phyloP scores from a whole-genome alignment of 2,888 invertebrate species.

The Agriopis marginaria region DNA sequence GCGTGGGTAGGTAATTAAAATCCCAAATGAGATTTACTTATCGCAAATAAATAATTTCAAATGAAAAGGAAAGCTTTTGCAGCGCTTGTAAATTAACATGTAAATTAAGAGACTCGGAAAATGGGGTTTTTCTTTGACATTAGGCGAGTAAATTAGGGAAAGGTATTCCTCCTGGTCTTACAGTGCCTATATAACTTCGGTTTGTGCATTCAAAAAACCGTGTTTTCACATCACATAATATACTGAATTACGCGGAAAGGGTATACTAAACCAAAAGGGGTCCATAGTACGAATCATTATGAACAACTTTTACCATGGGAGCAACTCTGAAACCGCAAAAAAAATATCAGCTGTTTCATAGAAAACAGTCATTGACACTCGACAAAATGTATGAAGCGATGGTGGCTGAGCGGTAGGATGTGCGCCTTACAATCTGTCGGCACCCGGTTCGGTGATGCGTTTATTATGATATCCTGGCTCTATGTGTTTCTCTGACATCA shows the following conservation, averaged over 20 bases:
- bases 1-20: conserved; percentile 48
- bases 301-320: too few relatives aligned
- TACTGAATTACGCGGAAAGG: too few relatives aligned
- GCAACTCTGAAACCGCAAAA: too few relatives aligned
- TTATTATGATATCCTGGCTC: neutral
- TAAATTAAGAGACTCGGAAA: conserved; percentile 43
- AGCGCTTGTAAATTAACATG: conserved; percentile 48
- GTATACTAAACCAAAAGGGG: too few relatives aligned
- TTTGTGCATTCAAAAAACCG: neutral
- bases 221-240: neutral
- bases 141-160: neutral
- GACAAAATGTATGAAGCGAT: too few relatives aligned
- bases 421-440: neutral
- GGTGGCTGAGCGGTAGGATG: too few relatives aligned
- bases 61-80: conserved; percentile 49
- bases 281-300: too few relatives aligned
- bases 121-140: conserved; percentile 40
- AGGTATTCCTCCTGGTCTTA: neutral
- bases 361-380: too few relatives aligned
- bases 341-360: too few relatives aligned
- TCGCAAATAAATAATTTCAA: conserved; percentile 52
- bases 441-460: too few relatives aligned
- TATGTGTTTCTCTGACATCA: too few relatives aligned
- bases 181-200: neutral
- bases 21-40: conserved; percentile 53